Evolutionary conservation across 2,888 invertebrate species (phyloP).

Genomic region (Chelonus formosanus): DNA sequence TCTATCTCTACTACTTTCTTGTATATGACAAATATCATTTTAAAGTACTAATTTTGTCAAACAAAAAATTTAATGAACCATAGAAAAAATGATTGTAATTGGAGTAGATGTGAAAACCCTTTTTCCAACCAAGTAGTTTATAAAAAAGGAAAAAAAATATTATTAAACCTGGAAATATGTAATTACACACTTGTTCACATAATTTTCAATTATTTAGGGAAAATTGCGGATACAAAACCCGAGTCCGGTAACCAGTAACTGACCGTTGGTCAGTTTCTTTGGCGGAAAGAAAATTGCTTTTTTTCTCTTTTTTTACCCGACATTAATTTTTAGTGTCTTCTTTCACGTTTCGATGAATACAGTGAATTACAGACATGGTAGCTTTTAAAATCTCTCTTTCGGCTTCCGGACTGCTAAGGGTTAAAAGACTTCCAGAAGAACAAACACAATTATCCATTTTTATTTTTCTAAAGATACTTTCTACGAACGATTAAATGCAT

Average conservation of each 20-base stretch:
- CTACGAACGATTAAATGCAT: too few species aligned
- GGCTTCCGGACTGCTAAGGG: conserved; percentile 42
- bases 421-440: conserved; percentile 21
- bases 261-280: conserved; percentile 39
- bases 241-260: conserved; percentile 44
- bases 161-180: conserved; percentile 7
- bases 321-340: conserved; percentile 38
- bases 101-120: background rate
- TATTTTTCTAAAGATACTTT: too few species aligned
- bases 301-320: conserved; percentile 27
- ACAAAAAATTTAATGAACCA: conserved; percentile 5
- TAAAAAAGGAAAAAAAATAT: conserved; percentile 22
- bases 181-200: conserved; percentile 31
- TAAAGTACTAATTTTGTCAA: background rate
- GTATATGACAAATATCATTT: background rate
- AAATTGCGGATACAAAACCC: conserved; percentile 46
- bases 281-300: conserved; percentile 49
- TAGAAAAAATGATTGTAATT: conserved; percentile 5
- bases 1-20: conserved; percentile 13
- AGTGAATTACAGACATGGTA: conserved; percentile 40
- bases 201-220: conserved; percentile 54
- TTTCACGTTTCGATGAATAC: conserved; percentile 41
- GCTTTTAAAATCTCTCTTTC: conserved; percentile 58
- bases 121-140: conserved; percentile 6
- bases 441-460: conserved; percentile 10